Evolutionary conservation across 2,888 invertebrate genomes (phyloP), one percentile per base, ranked within the genome.

Genomic region (Himalopsyche japonica): DNA sequence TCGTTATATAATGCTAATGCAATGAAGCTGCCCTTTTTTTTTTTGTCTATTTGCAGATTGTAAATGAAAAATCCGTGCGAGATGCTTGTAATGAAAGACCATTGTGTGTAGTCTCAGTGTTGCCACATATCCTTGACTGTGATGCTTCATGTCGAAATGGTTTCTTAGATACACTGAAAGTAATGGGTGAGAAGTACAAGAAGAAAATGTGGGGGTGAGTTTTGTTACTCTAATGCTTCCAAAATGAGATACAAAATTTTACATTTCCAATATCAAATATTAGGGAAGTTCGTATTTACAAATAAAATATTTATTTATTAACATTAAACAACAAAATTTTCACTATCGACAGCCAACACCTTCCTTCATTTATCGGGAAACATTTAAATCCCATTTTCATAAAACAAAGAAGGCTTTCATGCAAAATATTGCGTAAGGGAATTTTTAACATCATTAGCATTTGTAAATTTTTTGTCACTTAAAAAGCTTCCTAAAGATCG

Each of bases 121-220:
- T 99, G 87, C 99, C 99, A 0, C 97, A 99, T 90, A 98, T 99
- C 88, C 94, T 98, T 49, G 99, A 99, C 91, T 99, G 99, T 90
- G 96, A 98, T 90, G 96, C 98, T 0, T 93, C 96, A 64, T 99
- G 99, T 89, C 94, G 99, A 84, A 97, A 97, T 90, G 92, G 94
- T n/a, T 98, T 98, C 91, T 89, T 99, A 80, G 90, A 93, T 48
- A 94, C 94, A 1, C 92, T 99, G 5, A 93, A 93, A 20, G 91
- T 93, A 0, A 93, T 98, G 86, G 97, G 96, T 0, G 98, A 98
- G 84, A 97, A 97, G 89, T 99, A 95, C 92, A 99, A 98, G 92
- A 95, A 95, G 91, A 97, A 98, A 90, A 94, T 95, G 92, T 99
- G 99, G 98, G 98, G 98, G 94, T 96, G 90, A 91, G 94, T 90